These are phyloP conservation scores for Ceyx erithaca DNA, from an alignment of 2,797 vertebrate genomes.

Conservation along the genomic window DNA sequence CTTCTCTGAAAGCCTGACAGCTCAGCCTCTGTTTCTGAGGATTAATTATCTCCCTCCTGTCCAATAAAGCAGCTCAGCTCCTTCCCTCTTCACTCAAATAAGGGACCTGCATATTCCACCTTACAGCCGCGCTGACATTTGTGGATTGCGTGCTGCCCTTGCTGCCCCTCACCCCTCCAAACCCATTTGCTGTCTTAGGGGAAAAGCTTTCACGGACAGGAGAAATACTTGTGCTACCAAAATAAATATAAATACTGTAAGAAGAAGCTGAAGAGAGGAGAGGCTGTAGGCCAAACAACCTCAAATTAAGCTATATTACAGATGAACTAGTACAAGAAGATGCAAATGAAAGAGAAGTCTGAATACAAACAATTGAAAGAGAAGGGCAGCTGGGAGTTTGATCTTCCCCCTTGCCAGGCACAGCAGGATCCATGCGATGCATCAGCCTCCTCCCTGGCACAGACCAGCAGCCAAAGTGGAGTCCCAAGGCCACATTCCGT, in stretches of 20 bases:
- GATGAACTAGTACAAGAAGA: neutral
- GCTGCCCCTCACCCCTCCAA: neutral
- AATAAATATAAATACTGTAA: neutral
- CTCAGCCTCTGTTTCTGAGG: neutral
- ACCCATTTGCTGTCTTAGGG: neutral
- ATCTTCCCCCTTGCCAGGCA: rapidly evolving
- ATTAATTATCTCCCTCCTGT: conserved; percentile 49
- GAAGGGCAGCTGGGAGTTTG: neutral
- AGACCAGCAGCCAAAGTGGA: neutral
- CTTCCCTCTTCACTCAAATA: neutral
- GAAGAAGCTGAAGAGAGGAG: neutral
- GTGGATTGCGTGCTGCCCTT: neutral
- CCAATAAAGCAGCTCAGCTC: neutral
- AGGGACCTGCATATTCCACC: neutral
- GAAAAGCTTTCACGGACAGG: neutral
- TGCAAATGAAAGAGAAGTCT: neutral
- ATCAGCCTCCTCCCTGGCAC: neutral
- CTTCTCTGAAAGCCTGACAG: conserved; percentile 6
- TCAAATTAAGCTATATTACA: neutral
- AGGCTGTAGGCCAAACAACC: neutral
- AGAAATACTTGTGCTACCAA: neutral
- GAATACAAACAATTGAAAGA: neutral
- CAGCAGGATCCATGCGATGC: neutral
- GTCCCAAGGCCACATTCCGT: neutral
- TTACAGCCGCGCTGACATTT: neutral